These are phyloP conservation scores for Drosophila longiperda DNA, from an alignment of 2,888 invertebrate genomes.

Conservation along the genomic window DNA sequence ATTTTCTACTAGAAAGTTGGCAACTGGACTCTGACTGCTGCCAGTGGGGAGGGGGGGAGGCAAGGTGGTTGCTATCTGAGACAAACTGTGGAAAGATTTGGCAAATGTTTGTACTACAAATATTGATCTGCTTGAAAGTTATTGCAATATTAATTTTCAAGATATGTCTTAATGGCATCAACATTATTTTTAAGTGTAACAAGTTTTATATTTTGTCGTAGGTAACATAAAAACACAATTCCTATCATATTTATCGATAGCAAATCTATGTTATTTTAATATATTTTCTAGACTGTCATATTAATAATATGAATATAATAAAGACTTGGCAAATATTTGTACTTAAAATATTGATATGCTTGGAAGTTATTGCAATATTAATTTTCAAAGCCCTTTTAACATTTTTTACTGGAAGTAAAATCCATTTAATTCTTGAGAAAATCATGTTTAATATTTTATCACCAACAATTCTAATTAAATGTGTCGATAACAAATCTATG, in stretches of 20 bases:
- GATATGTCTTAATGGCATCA: not conserved
- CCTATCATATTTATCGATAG: too few relatives aligned
- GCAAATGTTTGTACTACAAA: slow-evolving; percentile 35
- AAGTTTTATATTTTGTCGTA: not conserved
- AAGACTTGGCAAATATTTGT: slow-evolving; percentile 25
- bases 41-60: not conserved
- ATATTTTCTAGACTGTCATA: not conserved
- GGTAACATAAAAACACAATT: too few relatives aligned
- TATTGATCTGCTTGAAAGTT: slow-evolving; percentile 23
- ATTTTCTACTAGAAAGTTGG: slow-evolving; percentile 61
- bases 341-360: slow-evolving; percentile 29
- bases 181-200: not conserved
- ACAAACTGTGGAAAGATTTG: slow-evolving; percentile 42
- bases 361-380: not conserved
- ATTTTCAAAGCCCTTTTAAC: not conserved
- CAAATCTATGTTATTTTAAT: not conserved
- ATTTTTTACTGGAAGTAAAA: not conserved
- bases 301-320: too few relatives aligned
- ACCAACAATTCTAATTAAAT: too few relatives aligned
- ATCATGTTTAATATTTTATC: not conserved
- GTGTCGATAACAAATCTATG: not conserved
- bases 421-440: not conserved
- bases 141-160: slow-evolving; percentile 1
- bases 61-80: slow-evolving; percentile 40
- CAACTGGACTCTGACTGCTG: slow-evolving; percentile 22